Evolutionary conservation across 2,113 vertebrate genomes (phyloP).

Genomic region (Cromileptes altivelis): DNA sequence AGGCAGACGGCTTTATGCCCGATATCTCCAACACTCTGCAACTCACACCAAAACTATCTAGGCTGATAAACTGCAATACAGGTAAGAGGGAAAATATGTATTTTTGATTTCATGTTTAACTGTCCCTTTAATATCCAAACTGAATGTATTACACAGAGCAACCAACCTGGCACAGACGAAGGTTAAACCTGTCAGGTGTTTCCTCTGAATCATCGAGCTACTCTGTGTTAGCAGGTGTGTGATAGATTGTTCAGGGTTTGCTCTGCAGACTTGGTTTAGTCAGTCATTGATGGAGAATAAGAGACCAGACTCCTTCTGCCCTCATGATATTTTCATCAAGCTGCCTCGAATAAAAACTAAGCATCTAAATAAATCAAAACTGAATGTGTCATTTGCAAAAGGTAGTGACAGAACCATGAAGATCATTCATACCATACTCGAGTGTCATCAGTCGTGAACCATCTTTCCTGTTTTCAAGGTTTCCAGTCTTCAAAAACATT

Average conservation of each 20-base stretch:
- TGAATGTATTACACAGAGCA: not conserved
- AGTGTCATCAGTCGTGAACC: constrained; percentile 15
- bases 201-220: constrained; percentile 49
- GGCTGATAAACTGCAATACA: no score
- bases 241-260: constrained; percentile 21
- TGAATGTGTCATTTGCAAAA: constrained; percentile 29
- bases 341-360: constrained; percentile 28
- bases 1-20: no score
- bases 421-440: constrained; percentile 28
- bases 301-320: constrained; percentile 15
- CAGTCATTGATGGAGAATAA: constrained; percentile 35
- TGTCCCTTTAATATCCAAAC: not conserved
- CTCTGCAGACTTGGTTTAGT: constrained; percentile 31
- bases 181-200: constrained; percentile 33
- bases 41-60: no score
- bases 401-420: constrained; percentile 32
- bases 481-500: constrained; percentile 34
- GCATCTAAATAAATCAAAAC: constrained; percentile 22
- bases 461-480: constrained; percentile 27
- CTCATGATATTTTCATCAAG: constrained; percentile 19
- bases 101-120: no score
- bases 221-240: constrained; percentile 29
- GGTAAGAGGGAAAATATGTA: no score
- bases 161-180: constrained; percentile 33
- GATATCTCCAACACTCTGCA: no score